These are phyloP conservation scores for Drosophila repletoides DNA, from an alignment of 1,140 invertebrate species.

Conservation along the genomic window DNA sequence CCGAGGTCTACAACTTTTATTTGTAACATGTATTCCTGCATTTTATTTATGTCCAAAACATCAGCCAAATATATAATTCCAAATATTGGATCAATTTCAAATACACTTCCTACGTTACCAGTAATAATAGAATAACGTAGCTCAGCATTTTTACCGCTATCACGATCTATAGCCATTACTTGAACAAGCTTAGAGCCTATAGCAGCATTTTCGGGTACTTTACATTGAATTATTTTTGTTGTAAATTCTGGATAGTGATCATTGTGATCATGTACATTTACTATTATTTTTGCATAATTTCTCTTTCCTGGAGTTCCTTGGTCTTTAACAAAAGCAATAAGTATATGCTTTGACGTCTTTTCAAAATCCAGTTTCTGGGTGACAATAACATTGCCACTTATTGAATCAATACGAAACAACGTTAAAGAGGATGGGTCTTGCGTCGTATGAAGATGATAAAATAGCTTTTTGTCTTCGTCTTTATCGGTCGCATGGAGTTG, in stretches of 20 bases:
- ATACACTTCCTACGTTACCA: conserved; percentile 93
- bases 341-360: conserved; percentile 90
- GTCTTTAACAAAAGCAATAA: conserved; percentile 95
- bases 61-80: conserved; percentile 90
- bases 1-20: conserved; percentile 93
- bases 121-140: conserved; percentile 91
- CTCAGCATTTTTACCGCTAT: conserved; percentile 91
- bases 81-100: conserved; percentile 89
- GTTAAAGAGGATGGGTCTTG: conserved; percentile 88
- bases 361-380: conserved; percentile 90
- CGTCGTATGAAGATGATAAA: conserved; percentile 90
- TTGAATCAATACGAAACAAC: conserved; percentile 92
- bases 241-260: conserved; percentile 94
- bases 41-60: conserved; percentile 87
- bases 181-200: conserved; percentile 89
- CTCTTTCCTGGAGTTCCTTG: conserved; percentile 92
- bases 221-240: conserved; percentile 88
- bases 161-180: conserved; percentile 90
- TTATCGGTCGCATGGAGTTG: conserved; percentile 87
- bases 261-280: conserved; percentile 94
- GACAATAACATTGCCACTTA: conserved; percentile 88
- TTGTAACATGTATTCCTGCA: conserved; percentile 91
- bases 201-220: conserved; percentile 89
- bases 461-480: conserved; percentile 88
- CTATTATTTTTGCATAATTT: conserved; percentile 91